Evolutionary conservation across 1,140 invertebrate genomes (phyloP).

Genomic region (Zaprionus davidi): DNA sequence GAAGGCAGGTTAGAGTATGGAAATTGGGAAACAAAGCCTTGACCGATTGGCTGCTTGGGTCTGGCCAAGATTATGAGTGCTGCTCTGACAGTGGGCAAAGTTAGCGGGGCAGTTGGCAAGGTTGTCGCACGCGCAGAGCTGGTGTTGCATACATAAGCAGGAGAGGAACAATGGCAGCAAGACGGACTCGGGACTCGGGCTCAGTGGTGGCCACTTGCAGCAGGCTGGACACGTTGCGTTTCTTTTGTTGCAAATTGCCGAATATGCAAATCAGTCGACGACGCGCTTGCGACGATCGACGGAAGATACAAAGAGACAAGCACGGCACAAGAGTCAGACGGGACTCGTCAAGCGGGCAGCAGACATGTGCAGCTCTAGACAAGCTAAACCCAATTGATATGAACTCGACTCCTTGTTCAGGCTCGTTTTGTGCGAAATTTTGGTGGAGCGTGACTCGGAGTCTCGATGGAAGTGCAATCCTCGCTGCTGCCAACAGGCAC

Average conservation of each 20-base stretch:
- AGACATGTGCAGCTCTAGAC: slow-evolving; percentile 13
- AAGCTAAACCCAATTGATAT: slow-evolving; percentile 4
- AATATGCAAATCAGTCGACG: slow-evolving; percentile 70
- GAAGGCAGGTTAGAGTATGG: too few species aligned
- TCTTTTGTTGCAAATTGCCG: slow-evolving; percentile 78
- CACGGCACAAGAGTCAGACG: neutral
- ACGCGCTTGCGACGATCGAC: slow-evolving; percentile 58
- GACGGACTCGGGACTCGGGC: neutral
- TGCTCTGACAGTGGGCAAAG: slow-evolving; percentile 57
- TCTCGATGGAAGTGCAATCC: neutral
- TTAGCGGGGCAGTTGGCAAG: slow-evolving; percentile 25
- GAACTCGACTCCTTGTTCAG: neutral
- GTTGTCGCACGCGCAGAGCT: slow-evolving; percentile 55
- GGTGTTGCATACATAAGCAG: slow-evolving; percentile 73
- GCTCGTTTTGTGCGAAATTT: slow-evolving; percentile 65
- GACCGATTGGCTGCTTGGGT: neutral
- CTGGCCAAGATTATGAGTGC: slow-evolving; percentile 17
- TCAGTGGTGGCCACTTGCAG: slow-evolving; percentile 23
- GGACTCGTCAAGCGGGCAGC: too few species aligned
- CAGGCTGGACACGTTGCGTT: slow-evolving; percentile 67
- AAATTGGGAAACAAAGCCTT: too few species aligned
- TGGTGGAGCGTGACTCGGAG: slow-evolving; percentile 48
- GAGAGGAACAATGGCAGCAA: neutral
- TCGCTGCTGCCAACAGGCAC: slow-evolving; percentile 43
- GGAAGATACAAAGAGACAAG: slow-evolving; percentile 6